These are phyloP conservation scores for Anguilla rostrata DNA, from an alignment of 2,113 vertebrate genomes.

Conservation along the genomic window DNA sequence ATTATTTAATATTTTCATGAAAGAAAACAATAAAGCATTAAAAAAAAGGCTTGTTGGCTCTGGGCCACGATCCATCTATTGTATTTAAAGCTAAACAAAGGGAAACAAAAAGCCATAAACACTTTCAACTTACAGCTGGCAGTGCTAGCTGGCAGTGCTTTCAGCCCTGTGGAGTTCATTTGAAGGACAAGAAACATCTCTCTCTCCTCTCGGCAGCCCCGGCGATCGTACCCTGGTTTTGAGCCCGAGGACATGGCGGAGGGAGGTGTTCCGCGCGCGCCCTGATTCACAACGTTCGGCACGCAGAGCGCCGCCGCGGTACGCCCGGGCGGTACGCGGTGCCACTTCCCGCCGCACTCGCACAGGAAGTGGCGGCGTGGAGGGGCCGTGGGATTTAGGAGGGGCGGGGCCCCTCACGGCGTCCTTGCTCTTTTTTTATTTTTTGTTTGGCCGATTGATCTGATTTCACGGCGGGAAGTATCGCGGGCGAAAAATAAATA, in stretches of 20 bases:
- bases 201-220: background rate
- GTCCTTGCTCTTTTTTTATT: background rate
- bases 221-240: background rate
- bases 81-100: background rate
- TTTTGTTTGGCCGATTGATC: background rate
- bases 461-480: background rate
- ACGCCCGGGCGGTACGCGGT: background rate
- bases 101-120: background rate
- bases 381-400: background rate
- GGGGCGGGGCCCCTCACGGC: too few species aligned
- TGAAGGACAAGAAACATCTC: background rate
- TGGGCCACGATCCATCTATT: background rate
- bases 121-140: background rate
- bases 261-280: background rate
- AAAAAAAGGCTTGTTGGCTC: background rate
- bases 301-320: background rate
- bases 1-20: slow-evolving; percentile 6
- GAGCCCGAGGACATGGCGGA: background rate
- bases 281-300: too few species aligned
- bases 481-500: too few species aligned
- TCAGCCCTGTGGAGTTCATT: background rate
- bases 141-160: background rate
- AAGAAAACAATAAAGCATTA: background rate
- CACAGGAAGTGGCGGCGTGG: background rate
- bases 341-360: background rate